Evolutionary conservation across 2,888 invertebrate species (phyloP).

Genomic region (Tromatobia lineatoria): DNA sequence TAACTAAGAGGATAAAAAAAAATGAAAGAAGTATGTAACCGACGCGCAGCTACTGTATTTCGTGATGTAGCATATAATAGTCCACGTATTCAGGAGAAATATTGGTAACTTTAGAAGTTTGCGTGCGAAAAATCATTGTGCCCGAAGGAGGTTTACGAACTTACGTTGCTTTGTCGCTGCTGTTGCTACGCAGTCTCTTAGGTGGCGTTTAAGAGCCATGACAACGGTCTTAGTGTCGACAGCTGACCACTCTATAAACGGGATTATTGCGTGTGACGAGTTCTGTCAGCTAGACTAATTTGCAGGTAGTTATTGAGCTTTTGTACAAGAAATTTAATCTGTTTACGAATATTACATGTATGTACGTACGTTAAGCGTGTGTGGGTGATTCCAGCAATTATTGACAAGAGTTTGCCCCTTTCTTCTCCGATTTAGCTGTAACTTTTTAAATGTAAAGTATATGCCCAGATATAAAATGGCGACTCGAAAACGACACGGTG

Average conservation of each 20-base stretch:
- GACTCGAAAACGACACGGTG: too few relatives aligned
- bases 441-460: too few relatives aligned
- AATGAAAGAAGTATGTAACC: not conserved
- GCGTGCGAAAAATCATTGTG: slow-evolving; percentile 60
- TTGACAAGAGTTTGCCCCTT: too few relatives aligned
- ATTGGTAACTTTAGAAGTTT: slow-evolving; percentile 13
- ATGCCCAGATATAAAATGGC: too few relatives aligned
- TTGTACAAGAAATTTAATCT: too few relatives aligned
- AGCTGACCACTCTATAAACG: slow-evolving; percentile 76
- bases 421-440: too few relatives aligned
- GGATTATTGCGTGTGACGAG: slow-evolving; percentile 36
- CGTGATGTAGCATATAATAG: not conserved
- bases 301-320: too few relatives aligned
- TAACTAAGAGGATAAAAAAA: not conserved
- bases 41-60: not conserved
- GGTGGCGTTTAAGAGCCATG: slow-evolving; percentile 64
- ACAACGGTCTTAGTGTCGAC: slow-evolving; percentile 71
- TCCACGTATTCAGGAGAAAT: slow-evolving; percentile 1
- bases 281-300: too few relatives aligned
- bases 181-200: not conserved
- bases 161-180: slow-evolving; percentile 21
- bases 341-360: too few relatives aligned
- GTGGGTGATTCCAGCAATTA: too few relatives aligned
- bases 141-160: slow-evolving; percentile 34
- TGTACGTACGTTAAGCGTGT: too few relatives aligned